A percentile compares a stretch with the other conserved stretches of the same genome.
Evolutionary conservation across 2,888 invertebrate species (phyloP).

Genomic region (Yponomeuta plumbellus): DNA sequence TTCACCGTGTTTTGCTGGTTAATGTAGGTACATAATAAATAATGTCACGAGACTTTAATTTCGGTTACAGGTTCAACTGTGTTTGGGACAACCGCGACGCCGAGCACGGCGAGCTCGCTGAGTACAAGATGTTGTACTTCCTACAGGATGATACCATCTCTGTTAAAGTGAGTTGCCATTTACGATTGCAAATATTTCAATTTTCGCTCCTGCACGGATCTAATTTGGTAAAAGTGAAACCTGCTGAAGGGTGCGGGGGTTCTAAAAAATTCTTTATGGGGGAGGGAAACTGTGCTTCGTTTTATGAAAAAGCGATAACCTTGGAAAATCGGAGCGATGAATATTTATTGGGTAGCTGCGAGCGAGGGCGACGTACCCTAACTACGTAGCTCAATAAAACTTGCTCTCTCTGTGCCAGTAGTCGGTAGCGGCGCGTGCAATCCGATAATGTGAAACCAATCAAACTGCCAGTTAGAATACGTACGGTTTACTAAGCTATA

Average conservation of each 20-base stretch:
- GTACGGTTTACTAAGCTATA: not conserved
- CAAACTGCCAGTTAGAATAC: not conserved
- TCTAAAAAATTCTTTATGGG: conserved; percentile 29
- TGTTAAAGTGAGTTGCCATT: conserved; percentile 66
- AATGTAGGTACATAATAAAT: not conserved
- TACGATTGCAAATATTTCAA: not conserved
- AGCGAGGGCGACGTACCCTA: conserved; percentile 34
- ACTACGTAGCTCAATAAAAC: conserved; percentile 23
- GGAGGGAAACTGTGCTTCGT: conserved; percentile 34
- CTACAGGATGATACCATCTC: conserved; percentile 88
- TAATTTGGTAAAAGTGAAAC: not conserved
- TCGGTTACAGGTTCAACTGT: conserved; percentile 76
- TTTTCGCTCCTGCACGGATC: no score
- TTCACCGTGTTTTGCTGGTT: not conserved
- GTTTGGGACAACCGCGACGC: conserved; percentile 81
- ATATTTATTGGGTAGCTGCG: conserved; percentile 45
- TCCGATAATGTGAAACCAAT: not conserved
- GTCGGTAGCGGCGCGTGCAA: not conserved
- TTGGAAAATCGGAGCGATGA: conserved; percentile 48
- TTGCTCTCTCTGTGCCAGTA: not conserved
- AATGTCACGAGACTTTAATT: not conserved
- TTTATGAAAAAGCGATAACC: conserved; percentile 30
- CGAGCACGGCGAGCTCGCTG: conserved; percentile 73
- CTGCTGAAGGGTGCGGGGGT: conserved; percentile 4
- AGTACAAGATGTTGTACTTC: conserved; percentile 86